Percentiles rank a stretch among this genome's conserved stretches.
Conservation (phyloP, 2,797 vertebrate species). For the Pipistrellus pipistrellus region DNA sequence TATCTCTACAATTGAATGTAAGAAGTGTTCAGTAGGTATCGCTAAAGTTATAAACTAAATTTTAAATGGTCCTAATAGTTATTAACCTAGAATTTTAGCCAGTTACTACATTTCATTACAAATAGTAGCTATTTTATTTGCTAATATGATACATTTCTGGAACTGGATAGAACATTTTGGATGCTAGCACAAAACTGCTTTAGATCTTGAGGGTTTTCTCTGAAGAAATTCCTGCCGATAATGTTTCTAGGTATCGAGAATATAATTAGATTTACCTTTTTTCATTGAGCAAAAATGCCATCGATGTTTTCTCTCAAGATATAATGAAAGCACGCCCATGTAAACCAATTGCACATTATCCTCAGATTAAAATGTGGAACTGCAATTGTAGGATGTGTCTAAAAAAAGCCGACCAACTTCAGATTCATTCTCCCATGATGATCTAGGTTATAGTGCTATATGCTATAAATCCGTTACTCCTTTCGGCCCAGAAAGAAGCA, state of each 20-base stretch:
- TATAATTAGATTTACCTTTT: constrained; percentile 37
- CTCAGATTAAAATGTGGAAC: neutral
- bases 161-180: constrained; percentile 46
- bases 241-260: neutral
- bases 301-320: constrained; percentile 53
- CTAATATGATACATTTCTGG: constrained; percentile 52
- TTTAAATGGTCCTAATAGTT: constrained; percentile 60
- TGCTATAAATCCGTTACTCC: neutral
- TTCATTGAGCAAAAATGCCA: neutral
- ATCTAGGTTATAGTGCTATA: neutral
- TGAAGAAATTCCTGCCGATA: constrained; percentile 50
- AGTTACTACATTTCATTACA: constrained; percentile 63
- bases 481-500: neutral
- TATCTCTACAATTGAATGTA: constrained; percentile 82
- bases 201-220: constrained; percentile 25
- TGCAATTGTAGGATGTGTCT: neutral
- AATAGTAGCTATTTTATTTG: constrained; percentile 50
- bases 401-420: neutral
- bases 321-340: constrained; percentile 13
- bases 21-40: constrained; percentile 58
- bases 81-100: constrained; percentile 61
- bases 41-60: constrained; percentile 48
- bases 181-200: constrained; percentile 57
- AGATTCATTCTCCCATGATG: neutral
- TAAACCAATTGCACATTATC: neutral